These are phyloP conservation scores for Nudaria mundana DNA, from an alignment of 2,888 invertebrate species.

Conservation along the genomic window DNA sequence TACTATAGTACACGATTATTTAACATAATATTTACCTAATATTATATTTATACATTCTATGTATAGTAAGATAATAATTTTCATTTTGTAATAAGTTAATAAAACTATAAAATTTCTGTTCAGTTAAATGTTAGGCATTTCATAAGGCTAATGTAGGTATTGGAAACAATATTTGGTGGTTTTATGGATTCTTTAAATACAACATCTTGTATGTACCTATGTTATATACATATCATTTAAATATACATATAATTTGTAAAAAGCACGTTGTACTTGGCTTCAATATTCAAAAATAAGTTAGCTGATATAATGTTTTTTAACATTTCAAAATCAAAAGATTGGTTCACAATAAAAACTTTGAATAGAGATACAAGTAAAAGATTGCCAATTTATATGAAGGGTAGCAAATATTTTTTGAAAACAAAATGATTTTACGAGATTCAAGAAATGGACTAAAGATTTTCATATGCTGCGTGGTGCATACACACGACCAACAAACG, in stretches of 20 bases:
- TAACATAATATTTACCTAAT: conserved; percentile 76
- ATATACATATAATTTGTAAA: conserved; percentile 45
- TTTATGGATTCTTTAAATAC: conserved; percentile 60
- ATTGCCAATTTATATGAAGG: too few relatives aligned
- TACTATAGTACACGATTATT: conserved; percentile 77
- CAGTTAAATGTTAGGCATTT: conserved; percentile 77
- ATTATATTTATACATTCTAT: conserved; percentile 77
- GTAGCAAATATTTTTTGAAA: too few relatives aligned
- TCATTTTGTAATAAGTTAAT: conserved; percentile 80
- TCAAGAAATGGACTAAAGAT: too few relatives aligned
- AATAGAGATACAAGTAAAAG: too few relatives aligned
- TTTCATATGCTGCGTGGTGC: too few relatives aligned
- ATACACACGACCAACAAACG: too few relatives aligned
- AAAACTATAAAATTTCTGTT: conserved; percentile 80
- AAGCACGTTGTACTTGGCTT: conserved; percentile 79
- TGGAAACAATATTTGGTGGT: conserved; percentile 79
- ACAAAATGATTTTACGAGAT: too few relatives aligned
- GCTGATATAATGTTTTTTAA: too few relatives aligned
- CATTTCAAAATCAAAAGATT: too few relatives aligned
- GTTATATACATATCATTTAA: conserved; percentile 26
- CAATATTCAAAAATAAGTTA: conserved; percentile 34
- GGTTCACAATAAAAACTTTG: too few relatives aligned
- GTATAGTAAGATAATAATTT: conserved; percentile 75
- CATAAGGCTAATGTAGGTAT: conserved; percentile 78
- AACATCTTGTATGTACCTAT: conserved; percentile 58